Base-by-base conservation (phyloP, 2,797 vertebrate genomes). In the Muscicapa striata region DNA sequence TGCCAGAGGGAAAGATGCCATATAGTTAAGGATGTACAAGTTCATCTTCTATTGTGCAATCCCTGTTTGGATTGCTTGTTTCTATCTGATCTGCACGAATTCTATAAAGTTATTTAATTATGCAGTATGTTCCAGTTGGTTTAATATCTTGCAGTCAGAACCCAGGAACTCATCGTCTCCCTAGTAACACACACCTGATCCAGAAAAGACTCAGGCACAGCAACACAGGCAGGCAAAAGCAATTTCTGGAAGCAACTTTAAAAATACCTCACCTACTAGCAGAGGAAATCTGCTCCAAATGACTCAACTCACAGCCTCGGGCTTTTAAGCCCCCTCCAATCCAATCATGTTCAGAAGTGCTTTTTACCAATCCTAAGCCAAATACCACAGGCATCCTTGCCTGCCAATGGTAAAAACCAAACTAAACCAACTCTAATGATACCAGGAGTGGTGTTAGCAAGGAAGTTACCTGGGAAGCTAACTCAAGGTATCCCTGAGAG, bases 1-100 rank as follows among this genome's bases (percentile, higher is more conserved):
- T 4, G n/a, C 90, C 93, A 91, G 69, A 95, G 74, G 86, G 73
- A 84, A 94, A 93, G 91, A 92, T 91, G 73, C 12, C 73, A 69
- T 7, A 45, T 1, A 93, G 92, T 87, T 94, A 95, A 87, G 84
- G 66, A 87, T 32, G 75, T 66, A 92, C 68, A 68, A 85, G 63
- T 79, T 84, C 40, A 80, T 89, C 51, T 83, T 72, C 78, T 83
- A 32, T 93, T 87, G 68, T 90, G 90, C 89, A 95, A 91, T 14
- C 43, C 36, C 48, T 89, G 64, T 87, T 95, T 85, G 64, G 41
- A 89, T 72, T 66, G 36, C 64, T 69, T 80, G 45, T 66, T 88
- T 77, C 87, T 52, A 70, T 81, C 82, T 83, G 26, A 94, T 81
- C 62, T 78, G 58, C 55, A 63, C 4, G 3, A 85, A 78, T 41